phyloP scores from a whole-genome alignment of 35 echinoderm and acorn worm species.

The Hemicentrotus pulcherrimus region DNA sequence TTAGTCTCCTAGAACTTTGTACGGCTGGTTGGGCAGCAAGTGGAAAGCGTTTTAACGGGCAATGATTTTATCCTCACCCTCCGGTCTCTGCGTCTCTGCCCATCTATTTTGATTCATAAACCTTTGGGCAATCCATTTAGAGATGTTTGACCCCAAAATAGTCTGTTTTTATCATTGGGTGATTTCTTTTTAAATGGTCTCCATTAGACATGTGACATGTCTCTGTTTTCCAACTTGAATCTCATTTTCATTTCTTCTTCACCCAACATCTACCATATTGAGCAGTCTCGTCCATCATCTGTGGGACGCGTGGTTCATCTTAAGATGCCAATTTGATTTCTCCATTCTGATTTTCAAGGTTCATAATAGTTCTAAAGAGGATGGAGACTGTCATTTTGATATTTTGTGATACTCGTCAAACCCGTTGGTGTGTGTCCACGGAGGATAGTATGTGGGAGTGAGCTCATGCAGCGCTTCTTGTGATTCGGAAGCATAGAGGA shows the following conservation, averaged over 20 bases:
- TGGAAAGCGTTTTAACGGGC: conserved; percentile 9
- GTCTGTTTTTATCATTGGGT: neutral
- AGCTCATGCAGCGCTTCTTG: neutral
- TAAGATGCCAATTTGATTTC: neutral
- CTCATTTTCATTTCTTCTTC: neutral
- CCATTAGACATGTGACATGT: neutral
- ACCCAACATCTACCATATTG: neutral
- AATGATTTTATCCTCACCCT: neutral
- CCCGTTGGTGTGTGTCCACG: neutral
- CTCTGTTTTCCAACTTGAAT: neutral
- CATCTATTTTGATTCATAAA: neutral
- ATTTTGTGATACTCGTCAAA: neutral
- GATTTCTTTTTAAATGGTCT: conserved; percentile 12
- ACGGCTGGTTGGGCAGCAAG: neutral
- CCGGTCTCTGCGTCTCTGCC: neutral
- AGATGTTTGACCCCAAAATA: conserved; percentile 12
- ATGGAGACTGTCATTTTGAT: neutral
- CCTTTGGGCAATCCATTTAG: neutral
- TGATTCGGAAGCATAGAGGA: neutral
- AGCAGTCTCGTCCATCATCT: neutral
- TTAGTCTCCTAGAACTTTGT: neutral
- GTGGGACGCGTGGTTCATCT: neutral
- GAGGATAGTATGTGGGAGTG: neutral
- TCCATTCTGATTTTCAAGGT: neutral
- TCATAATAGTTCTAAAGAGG: neutral